Evolutionary conservation across 2,888 invertebrate genomes (phyloP).

Genomic region (Eurytoma californica): DNA sequence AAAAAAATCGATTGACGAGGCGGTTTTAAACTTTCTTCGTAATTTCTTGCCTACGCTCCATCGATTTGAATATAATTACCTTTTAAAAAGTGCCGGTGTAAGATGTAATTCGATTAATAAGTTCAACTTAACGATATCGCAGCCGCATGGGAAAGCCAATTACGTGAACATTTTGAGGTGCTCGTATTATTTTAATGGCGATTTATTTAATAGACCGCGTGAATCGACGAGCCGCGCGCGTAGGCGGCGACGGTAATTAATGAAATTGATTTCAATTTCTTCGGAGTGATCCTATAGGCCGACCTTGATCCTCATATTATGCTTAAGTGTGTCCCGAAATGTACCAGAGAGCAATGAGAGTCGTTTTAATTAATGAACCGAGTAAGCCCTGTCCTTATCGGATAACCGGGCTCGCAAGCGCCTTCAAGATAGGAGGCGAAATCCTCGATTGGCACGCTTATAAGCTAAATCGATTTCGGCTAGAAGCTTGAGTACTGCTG

Average conservation of each 20-base stretch:
- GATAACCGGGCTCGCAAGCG: constrained; percentile 2
- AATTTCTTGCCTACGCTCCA: too few species aligned
- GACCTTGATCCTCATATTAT: background rate
- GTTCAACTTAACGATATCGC: too few species aligned
- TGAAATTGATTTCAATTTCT: background rate
- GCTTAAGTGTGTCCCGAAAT: background rate
- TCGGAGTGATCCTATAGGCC: background rate
- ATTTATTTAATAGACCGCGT: background rate
- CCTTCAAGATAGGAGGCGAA: background rate
- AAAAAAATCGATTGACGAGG: too few species aligned
- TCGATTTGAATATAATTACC: too few species aligned
- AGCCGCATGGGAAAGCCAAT: too few species aligned
- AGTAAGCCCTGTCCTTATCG: background rate
- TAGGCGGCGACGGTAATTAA: background rate
- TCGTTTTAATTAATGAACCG: constrained; percentile 22
- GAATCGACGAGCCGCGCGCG: background rate
- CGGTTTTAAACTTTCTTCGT: too few species aligned
- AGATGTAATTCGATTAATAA: too few species aligned
- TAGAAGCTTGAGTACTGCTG: too few species aligned
- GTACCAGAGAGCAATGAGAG: background rate
- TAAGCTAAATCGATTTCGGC: constrained; percentile 28
- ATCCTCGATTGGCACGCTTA: background rate
- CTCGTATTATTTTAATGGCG: too few species aligned
- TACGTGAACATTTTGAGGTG: too few species aligned
- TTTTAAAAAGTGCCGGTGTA: too few species aligned